These are phyloP conservation scores for Colletes gigas DNA, from an alignment of 1,140 invertebrate species.

Conservation along the genomic window DNA sequence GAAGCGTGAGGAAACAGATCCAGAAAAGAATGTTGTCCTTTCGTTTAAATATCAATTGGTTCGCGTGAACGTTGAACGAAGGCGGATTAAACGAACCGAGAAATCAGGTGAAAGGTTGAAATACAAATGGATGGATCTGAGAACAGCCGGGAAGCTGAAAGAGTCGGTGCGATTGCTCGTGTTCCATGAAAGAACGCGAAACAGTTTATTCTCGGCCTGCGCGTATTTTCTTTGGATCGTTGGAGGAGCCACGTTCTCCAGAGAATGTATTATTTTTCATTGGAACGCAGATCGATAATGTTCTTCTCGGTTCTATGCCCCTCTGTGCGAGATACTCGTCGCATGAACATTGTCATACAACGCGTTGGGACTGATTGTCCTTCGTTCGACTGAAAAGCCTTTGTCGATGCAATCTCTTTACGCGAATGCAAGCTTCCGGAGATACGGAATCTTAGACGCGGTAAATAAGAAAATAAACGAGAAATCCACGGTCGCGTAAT, in stretches of 20 bases:
- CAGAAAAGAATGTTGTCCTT: background rate
- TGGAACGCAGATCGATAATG: constrained; percentile 33
- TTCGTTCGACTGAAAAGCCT: constrained; percentile 29
- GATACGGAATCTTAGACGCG: constrained; percentile 6
- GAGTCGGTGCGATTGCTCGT: constrained; percentile 22
- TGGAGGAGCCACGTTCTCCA: background rate
- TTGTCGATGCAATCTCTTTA: constrained; percentile 15
- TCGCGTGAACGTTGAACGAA: background rate
- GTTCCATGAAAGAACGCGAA: constrained; percentile 16
- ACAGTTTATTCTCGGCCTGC: constrained; percentile 33
- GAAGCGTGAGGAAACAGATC: too few species aligned
- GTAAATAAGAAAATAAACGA: constrained; percentile 16
- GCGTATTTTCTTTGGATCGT: constrained; percentile 11
- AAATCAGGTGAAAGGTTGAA: constrained; percentile 30
- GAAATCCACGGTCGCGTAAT: background rate
- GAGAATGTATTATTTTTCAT: constrained; percentile 41
- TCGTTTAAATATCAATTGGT: constrained; percentile 5
- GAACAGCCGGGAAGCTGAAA: constrained; percentile 24
- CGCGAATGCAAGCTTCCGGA: constrained; percentile 1
- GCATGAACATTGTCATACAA: constrained; percentile 27
- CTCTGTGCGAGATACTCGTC: constrained; percentile 1
- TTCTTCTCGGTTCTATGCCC: constrained; percentile 7
- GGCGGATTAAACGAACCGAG: constrained; percentile 36
- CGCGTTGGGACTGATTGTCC: constrained; percentile 41
- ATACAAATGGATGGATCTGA: constrained; percentile 33